Evolutionary conservation across 1,140 invertebrate species (phyloP).

Genomic region (Drosophila tsacasi): DNA sequence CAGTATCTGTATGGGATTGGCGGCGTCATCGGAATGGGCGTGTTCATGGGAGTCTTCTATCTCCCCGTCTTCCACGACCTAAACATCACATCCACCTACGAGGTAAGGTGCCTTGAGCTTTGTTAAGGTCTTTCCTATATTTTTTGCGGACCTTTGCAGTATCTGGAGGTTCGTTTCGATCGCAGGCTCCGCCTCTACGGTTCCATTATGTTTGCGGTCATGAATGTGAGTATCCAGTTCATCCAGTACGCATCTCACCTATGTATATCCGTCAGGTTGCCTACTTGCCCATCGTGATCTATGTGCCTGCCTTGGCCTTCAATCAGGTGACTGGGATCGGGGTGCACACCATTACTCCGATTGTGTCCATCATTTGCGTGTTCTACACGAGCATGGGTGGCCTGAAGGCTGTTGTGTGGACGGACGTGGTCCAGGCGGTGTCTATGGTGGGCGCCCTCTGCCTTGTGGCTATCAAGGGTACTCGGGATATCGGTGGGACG

Average conservation of each 20-base stretch:
- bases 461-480: constrained; percentile 89
- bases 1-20: constrained; percentile 90
- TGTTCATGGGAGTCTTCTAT: constrained; percentile 88
- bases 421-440: constrained; percentile 92
- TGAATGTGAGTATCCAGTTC: constrained; percentile 71
- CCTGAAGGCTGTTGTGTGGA: constrained; percentile 95
- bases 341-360: constrained; percentile 89
- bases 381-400: constrained; percentile 94
- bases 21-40: constrained; percentile 88
- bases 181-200: constrained; percentile 88
- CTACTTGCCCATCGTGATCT: constrained; percentile 93
- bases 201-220: constrained; percentile 86
- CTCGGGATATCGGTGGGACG: constrained; percentile 88
- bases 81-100: constrained; percentile 93
- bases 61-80: constrained; percentile 94
- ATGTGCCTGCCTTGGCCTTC: constrained; percentile 93
- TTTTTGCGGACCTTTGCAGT: constrained; percentile 86
- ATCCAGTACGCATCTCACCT: neutral
- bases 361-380: constrained; percentile 92
- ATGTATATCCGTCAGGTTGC: constrained; percentile 58
- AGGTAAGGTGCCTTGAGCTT: constrained; percentile 86
- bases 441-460: constrained; percentile 92
- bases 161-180: constrained; percentile 90
- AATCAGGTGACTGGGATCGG: constrained; percentile 92
- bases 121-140: neutral